Conservation (phyloP, 2,888 invertebrate species). For the Pachycephus smyrnensis region DNA sequence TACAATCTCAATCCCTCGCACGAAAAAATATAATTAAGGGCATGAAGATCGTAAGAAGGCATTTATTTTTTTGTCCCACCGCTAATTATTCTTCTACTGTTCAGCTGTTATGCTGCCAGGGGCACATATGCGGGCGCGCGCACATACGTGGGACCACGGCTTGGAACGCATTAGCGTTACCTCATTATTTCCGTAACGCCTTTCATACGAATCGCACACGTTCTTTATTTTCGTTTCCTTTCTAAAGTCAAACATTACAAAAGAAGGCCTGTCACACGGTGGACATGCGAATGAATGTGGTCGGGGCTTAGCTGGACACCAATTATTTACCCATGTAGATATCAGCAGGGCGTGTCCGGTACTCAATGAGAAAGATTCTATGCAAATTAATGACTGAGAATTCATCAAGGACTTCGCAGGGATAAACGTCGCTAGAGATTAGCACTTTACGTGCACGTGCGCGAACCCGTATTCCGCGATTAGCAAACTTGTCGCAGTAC, state of each 20-base stretch:
- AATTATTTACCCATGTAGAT: slow-evolving; percentile 29
- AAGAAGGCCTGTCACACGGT: slow-evolving; percentile 35
- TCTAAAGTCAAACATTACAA: slow-evolving; percentile 29
- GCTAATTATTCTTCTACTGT: slow-evolving; percentile 20
- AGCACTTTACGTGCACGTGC: slow-evolving; percentile 1
- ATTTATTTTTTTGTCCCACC: slow-evolving; percentile 17
- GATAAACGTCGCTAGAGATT: not conserved
- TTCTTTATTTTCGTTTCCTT: slow-evolving; percentile 18
- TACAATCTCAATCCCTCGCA: not conserved
- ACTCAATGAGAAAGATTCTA: slow-evolving; percentile 10
- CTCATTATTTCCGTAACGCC: slow-evolving; percentile 22
- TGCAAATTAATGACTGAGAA: slow-evolving; percentile 26
- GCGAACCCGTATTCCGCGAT: not conserved
- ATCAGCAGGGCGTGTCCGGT: slow-evolving; percentile 23
- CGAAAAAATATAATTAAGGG: slow-evolving; percentile 15
- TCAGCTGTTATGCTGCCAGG: not conserved
- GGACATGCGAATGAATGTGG: slow-evolving; percentile 17
- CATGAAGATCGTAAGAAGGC: slow-evolving; percentile 9
- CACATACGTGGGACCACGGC: slow-evolving; percentile 8
- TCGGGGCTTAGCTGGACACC: slow-evolving; percentile 22
- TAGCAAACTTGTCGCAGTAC: not conserved
- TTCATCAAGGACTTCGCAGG: slow-evolving; percentile 23
- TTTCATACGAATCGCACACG: slow-evolving; percentile 10
- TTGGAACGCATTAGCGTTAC: slow-evolving; percentile 19
- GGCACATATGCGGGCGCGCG: not conserved